Conservation (phyloP, 1,140 invertebrate genomes). For the Diorhabda elongata region DNA sequence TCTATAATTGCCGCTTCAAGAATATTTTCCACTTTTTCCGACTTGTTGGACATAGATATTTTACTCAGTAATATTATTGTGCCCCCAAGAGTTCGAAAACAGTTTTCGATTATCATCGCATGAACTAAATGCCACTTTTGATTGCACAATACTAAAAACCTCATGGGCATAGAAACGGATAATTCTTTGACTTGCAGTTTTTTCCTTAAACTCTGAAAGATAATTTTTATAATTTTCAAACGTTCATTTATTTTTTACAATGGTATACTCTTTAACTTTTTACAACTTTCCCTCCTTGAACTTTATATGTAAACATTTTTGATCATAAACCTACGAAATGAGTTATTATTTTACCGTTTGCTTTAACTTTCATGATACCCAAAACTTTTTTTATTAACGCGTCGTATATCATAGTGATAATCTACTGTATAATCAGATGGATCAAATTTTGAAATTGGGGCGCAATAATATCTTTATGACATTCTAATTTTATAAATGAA, state of each 20-base stretch:
- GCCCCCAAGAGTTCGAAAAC: background rate
- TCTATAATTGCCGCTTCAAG: too few species aligned
- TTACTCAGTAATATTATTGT: background rate
- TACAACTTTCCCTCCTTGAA: background rate
- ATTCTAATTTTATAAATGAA: too few species aligned
- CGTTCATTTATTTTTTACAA: background rate
- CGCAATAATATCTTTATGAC: too few species aligned
- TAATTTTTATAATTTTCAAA: background rate
- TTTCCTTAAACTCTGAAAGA: background rate
- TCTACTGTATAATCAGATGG: too few species aligned
- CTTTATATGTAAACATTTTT: constrained; percentile 1
- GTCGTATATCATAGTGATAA: too few species aligned
- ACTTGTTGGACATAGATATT: background rate
- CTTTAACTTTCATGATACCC: background rate
- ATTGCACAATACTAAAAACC: background rate
- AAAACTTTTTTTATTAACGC: too few species aligned
- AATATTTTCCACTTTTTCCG: too few species aligned
- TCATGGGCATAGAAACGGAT: background rate
- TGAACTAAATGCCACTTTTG: background rate
- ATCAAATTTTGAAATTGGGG: too few species aligned
- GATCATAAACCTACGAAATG: background rate
- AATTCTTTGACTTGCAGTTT: background rate
- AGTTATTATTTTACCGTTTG: background rate
- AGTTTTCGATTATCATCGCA: background rate
- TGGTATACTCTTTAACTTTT: background rate